These are phyloP conservation scores for Acrocephalus scirpaceus DNA, from an alignment of 2,797 vertebrate species.

Conservation along the genomic window DNA sequence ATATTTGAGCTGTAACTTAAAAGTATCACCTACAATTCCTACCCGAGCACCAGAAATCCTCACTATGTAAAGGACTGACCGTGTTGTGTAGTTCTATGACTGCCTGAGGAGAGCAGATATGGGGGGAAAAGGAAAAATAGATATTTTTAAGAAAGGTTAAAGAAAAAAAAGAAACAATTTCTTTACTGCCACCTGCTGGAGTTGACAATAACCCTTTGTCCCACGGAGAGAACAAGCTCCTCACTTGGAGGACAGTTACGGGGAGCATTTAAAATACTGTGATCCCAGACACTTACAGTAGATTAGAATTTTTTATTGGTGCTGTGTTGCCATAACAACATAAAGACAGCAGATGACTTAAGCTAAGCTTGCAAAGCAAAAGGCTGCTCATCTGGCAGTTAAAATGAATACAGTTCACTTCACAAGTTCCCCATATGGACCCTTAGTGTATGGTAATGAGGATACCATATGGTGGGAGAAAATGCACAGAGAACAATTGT, in stretches of 20 bases:
- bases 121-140: not conserved
- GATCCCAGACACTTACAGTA: slow-evolving; percentile 80
- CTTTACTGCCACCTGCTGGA: slow-evolving; percentile 81
- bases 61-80: not conserved
- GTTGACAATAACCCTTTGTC: slow-evolving; percentile 67
- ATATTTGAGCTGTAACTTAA: not conserved
- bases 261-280: slow-evolving; percentile 80
- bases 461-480: slow-evolving; percentile 84
- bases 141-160: not conserved
- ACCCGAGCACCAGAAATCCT: not conserved
- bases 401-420: slow-evolving; percentile 87
- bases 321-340: slow-evolving; percentile 85
- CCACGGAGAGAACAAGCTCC: slow-evolving; percentile 36
- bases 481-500: slow-evolving; percentile 82
- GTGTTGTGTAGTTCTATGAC: not conserved
- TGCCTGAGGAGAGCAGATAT: not conserved
- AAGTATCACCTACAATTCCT: not conserved
- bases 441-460: slow-evolving; percentile 85
- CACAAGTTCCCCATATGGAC: slow-evolving; percentile 87
- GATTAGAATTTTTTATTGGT: slow-evolving; percentile 86
- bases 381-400: slow-evolving; percentile 86
- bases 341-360: slow-evolving; percentile 85
- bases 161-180: slow-evolving; percentile 26
- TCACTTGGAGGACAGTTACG: slow-evolving; percentile 74
- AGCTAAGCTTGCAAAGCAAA: slow-evolving; percentile 83